Base-by-base conservation (phyloP, 1,140 invertebrate genomes). In the Drosophila sturtevanti region DNA sequence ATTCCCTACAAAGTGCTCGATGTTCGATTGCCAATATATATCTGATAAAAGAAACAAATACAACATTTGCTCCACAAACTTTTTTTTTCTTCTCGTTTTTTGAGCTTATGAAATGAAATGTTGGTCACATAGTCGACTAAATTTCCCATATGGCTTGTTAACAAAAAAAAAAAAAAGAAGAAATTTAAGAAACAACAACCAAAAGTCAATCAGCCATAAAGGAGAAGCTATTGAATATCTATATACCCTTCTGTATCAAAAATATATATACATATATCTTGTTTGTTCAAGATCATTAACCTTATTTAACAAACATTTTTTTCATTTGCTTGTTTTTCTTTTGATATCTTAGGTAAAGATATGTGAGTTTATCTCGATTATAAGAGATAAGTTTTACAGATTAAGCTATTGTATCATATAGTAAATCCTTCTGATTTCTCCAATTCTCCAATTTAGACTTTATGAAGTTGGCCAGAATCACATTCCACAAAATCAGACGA, bases 81-180 rank as follows among this genome's bases (percentile, higher is more conserved):
- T 63, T n/a, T 71, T 21, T 66, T 35, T 71, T 52, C 51, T 10
- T 67, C 31, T 61, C 6, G 34, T 61, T 48, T 41, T 44, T 0
- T 7, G 16, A 54, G 70, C 34, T 73, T 68, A 58, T 77, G 74
- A 68, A 68, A 44, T 59, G 44, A 60, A 82, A 82, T 70, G 48
- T 73, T 63, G 51, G 63, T 52, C 24, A 66, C 51, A 41, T 12
- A 31, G 63, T 22, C 2, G 9, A n/a, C 63, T 59, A 68, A 71
- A 86, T 86, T 81, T 78, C 82, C 81, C 79, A 81, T 68, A 79
- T 70, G 82, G 60, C 62, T 63, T 65, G 79, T 87, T 87, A 79
- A 35, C 16, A 85, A 56, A 62, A 35, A 35, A 72, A 60, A 68
- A 87, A 78, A 76, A 70, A 81, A 66, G 22, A 65, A 56, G 24